phyloP scores from a whole-genome alignment of 2,888 invertebrate species.

The Orchesella flavescens region DNA sequence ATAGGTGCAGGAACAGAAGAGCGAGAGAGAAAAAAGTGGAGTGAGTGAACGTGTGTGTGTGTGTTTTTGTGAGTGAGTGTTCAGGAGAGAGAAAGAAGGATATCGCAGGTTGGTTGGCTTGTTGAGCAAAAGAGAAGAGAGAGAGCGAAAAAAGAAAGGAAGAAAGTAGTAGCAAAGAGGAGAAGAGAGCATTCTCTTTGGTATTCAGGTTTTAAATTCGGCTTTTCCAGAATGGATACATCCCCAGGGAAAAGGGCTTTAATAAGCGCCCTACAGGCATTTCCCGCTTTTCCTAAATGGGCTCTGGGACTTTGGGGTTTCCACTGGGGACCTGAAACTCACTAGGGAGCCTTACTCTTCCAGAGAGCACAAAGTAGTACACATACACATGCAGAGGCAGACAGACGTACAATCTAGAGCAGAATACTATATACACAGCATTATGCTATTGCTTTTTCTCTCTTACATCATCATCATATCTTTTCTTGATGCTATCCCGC shows the following conservation, averaged over 20 bases:
- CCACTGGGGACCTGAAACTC: constrained; percentile 68
- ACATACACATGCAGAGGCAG: constrained; percentile 7
- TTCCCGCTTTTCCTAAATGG: constrained; percentile 72
- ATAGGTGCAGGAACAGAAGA: neutral
- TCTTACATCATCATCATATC: constrained; percentile 55
- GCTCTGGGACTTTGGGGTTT: constrained; percentile 71
- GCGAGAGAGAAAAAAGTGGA: constrained; percentile 11
- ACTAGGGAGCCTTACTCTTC: constrained; percentile 70
- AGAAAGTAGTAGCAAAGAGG: constrained; percentile 28
- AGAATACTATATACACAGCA: neutral
- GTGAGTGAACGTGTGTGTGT: constrained; percentile 13
- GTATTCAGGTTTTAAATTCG: constrained; percentile 72
- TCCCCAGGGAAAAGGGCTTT: constrained; percentile 72
- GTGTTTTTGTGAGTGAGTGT: neutral
- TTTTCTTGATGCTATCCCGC: constrained; percentile 21
- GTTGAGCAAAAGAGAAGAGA: constrained; percentile 25
- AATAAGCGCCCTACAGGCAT: constrained; percentile 72
- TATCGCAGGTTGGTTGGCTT: constrained; percentile 37
- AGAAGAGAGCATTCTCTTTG: constrained; percentile 71
- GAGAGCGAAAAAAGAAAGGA: constrained; percentile 37
- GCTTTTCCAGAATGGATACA: constrained; percentile 72
- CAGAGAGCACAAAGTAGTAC: constrained; percentile 66
- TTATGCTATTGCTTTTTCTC: constrained; percentile 13
- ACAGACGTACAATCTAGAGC: constrained; percentile 34
- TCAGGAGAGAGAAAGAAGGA: constrained; percentile 36